Percentiles rank a stretch among this genome's conserved stretches.
Evolutionary conservation across 1,140 invertebrate species (phyloP).

Genomic region (Popillia japonica): DNA sequence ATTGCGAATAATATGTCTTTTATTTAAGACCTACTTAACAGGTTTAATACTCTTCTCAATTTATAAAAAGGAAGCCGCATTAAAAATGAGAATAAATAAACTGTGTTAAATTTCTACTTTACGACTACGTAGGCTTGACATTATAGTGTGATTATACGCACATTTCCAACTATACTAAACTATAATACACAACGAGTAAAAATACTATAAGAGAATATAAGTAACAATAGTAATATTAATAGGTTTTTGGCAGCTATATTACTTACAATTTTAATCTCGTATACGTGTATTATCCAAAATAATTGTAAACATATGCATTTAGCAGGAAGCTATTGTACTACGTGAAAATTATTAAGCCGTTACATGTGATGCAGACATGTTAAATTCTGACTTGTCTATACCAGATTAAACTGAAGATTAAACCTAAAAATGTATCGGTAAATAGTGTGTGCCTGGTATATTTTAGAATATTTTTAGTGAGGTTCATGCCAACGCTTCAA

Average conservation of each 20-base stretch:
- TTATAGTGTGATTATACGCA: neutral
- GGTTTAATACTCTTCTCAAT: neutral
- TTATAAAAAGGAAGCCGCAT: neutral
- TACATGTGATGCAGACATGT: neutral
- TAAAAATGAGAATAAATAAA: neutral
- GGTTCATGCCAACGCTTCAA: neutral
- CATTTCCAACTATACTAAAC: neutral
- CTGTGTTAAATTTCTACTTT: neutral
- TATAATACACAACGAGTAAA: neutral
- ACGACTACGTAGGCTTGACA: neutral
- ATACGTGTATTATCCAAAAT: neutral
- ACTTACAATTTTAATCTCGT: neutral
- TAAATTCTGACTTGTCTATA: neutral
- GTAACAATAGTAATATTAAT: too few species aligned
- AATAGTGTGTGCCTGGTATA: constrained; percentile 11
- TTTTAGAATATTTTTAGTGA: constrained; percentile 15
- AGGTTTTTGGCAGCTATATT: neutral
- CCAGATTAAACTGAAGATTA: constrained; percentile 15
- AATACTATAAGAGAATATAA: neutral
- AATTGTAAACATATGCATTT: neutral
- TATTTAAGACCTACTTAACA: neutral
- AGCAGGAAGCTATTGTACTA: neutral
- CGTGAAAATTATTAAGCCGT: neutral
- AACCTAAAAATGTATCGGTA: constrained; percentile 6
- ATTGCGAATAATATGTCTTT: neutral